phyloP scores from a whole-genome alignment of 2,797 vertebrate genomes.

The Diplodus puntazzo region DNA sequence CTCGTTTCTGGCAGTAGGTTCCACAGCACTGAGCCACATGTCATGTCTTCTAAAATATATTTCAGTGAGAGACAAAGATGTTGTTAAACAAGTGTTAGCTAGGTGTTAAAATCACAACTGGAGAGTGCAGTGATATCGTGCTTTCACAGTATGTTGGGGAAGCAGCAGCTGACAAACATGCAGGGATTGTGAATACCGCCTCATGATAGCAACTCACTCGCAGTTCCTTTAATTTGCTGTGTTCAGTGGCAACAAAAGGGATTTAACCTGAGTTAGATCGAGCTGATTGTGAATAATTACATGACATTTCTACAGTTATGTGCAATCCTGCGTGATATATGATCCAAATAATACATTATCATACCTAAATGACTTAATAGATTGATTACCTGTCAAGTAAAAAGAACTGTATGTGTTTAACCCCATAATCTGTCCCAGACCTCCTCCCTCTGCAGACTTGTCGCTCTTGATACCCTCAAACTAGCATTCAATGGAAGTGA shows the following conservation, averaged over 20 bases:
- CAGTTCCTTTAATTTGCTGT: constrained; percentile 5
- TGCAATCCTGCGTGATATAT: neutral
- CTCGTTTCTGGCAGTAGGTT: neutral
- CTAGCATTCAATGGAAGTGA: too few species aligned
- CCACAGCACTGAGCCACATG: constrained; percentile 12
- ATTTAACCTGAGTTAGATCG: neutral
- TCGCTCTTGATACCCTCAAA: neutral
- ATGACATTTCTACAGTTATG: neutral
- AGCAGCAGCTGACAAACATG: constrained; percentile 37
- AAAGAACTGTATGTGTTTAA: too few species aligned
- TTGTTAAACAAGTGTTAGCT: constrained; percentile 53
- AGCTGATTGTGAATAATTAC: neutral
- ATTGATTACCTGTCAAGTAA: too few species aligned
- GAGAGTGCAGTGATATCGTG: constrained; percentile 32
- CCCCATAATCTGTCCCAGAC: too few species aligned
- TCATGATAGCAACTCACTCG: neutral
- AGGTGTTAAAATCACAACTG: constrained; percentile 70
- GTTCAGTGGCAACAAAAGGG: neutral
- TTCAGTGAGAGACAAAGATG: constrained; percentile 51
- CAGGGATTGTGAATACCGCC: constrained; percentile 22
- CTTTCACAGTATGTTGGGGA: constrained; percentile 49
- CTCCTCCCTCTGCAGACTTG: too few species aligned
- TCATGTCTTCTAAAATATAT: constrained; percentile 41
- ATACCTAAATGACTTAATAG: too few species aligned
- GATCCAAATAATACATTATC: neutral